Percentiles rank a stretch among this genome's conserved stretches.
phyloP scores from a whole-genome alignment of 2,888 invertebrate species.

The Nephrotoma guestfalica region DNA sequence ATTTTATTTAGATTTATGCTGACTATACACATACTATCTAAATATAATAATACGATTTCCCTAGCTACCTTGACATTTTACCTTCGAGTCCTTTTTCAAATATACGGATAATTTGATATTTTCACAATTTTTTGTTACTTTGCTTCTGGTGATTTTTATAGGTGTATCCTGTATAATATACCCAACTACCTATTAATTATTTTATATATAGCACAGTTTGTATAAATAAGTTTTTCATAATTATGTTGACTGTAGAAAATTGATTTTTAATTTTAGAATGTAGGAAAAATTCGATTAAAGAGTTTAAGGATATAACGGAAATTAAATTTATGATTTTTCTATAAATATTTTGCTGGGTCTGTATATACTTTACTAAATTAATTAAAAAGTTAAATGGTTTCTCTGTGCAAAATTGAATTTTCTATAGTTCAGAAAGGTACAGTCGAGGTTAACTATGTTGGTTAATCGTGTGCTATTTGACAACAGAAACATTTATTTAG shows the following conservation, averaged over 20 bases:
- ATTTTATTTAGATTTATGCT: background rate
- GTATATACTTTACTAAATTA: background rate
- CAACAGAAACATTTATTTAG: too few relatives aligned
- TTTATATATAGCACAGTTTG: background rate
- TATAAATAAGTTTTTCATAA: background rate
- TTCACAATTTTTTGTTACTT: background rate
- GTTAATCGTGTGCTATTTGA: too few relatives aligned
- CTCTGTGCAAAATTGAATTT: background rate
- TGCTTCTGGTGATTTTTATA: background rate
- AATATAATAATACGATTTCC: background rate
- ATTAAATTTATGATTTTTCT: background rate
- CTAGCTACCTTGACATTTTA: background rate
- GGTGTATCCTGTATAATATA: background rate
- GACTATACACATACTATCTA: background rate
- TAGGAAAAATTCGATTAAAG: background rate
- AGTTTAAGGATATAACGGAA: background rate
- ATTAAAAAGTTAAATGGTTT: background rate
- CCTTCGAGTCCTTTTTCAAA: background rate
- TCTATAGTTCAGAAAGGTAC: too few relatives aligned
- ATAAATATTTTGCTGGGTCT: background rate
- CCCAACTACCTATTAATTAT: background rate
- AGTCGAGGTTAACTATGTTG: too few relatives aligned
- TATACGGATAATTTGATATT: background rate
- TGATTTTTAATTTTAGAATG: background rate
- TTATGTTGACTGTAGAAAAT: background rate